These are phyloP conservation scores for Eilema depressum DNA, from an alignment of 2,888 invertebrate genomes.

Conservation along the genomic window DNA sequence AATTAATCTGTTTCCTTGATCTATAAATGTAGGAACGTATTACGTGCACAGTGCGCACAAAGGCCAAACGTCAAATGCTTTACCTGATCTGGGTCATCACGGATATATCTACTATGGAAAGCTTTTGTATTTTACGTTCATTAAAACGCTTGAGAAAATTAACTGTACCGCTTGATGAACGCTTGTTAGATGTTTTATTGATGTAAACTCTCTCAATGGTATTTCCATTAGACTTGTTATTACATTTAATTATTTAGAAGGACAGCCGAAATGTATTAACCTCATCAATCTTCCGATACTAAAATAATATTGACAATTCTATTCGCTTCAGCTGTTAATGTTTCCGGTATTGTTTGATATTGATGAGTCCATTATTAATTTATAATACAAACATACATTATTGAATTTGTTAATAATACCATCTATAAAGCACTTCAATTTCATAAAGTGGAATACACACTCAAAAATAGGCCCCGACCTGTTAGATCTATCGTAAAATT, in stretches of 20 bases:
- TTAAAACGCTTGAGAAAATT: conserved; percentile 27
- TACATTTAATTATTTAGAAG: conserved; percentile 7
- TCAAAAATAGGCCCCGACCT: background rate
- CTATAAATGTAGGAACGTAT: conserved; percentile 42
- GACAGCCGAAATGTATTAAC: conserved; percentile 4
- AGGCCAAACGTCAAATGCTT: conserved; percentile 44
- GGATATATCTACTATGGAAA: conserved; percentile 27
- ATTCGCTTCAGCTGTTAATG: conserved; percentile 48
- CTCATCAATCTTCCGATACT: conserved; percentile 23
- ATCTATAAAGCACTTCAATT: conserved; percentile 10
- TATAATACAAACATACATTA: conserved; percentile 48
- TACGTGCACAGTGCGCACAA: conserved; percentile 31
- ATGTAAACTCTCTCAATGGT: background rate
- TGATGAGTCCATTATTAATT: conserved; percentile 44
- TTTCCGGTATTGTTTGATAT: conserved; percentile 46
- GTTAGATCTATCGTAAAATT: conserved; percentile 33
- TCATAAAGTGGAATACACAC: conserved; percentile 13
- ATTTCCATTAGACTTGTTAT: background rate
- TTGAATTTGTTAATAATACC: conserved; percentile 17
- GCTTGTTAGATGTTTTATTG: background rate
- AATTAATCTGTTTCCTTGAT: conserved; percentile 60
- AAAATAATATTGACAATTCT: conserved; percentile 52
- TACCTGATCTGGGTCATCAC: conserved; percentile 48
- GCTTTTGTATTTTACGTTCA: conserved; percentile 21
- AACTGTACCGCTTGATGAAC: background rate